A percentile compares a stretch with the other conserved stretches of the same genome.
Conservation (phyloP, 1,140 invertebrate genomes). For the Neodiprion lecontei region DNA sequence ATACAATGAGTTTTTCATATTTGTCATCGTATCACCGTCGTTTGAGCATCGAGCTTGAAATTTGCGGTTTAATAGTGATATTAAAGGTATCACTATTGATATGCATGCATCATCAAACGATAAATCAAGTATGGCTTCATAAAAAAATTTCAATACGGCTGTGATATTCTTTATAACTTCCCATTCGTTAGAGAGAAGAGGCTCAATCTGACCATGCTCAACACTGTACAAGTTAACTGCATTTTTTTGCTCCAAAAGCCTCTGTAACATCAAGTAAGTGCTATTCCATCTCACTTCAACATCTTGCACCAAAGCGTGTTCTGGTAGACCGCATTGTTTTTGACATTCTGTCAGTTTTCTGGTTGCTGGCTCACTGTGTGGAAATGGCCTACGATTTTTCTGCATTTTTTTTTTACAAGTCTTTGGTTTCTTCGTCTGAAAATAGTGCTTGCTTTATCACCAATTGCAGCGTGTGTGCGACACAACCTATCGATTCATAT, state of each 20-base stretch:
- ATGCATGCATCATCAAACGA: constrained; percentile 23
- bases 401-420: constrained; percentile 36
- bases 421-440: constrained; percentile 32
- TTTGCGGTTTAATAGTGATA: constrained; percentile 23
- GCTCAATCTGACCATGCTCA: constrained; percentile 23
- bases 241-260: constrained; percentile 41
- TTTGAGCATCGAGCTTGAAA: constrained; percentile 24
- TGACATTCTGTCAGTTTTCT: constrained; percentile 40
- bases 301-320: constrained; percentile 40
- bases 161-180: constrained; percentile 19
- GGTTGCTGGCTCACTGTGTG: constrained; percentile 33
- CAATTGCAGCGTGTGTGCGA: constrained; percentile 38
- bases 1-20: constrained; percentile 28
- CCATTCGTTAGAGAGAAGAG: constrained; percentile 18
- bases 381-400: constrained; percentile 42
- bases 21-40: constrained; percentile 24
- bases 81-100: constrained; percentile 24
- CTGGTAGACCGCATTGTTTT: constrained; percentile 35
- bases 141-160: constrained; percentile 23
- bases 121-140: constrained; percentile 26
- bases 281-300: constrained; percentile 44
- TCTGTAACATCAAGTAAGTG: constrained; percentile 39
- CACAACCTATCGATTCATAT: constrained; percentile 39
- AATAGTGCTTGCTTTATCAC: constrained; percentile 38
- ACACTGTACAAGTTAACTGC: constrained; percentile 39